Conservation (phyloP, 1,140 invertebrate genomes). For the Drosophila lini region DNA sequence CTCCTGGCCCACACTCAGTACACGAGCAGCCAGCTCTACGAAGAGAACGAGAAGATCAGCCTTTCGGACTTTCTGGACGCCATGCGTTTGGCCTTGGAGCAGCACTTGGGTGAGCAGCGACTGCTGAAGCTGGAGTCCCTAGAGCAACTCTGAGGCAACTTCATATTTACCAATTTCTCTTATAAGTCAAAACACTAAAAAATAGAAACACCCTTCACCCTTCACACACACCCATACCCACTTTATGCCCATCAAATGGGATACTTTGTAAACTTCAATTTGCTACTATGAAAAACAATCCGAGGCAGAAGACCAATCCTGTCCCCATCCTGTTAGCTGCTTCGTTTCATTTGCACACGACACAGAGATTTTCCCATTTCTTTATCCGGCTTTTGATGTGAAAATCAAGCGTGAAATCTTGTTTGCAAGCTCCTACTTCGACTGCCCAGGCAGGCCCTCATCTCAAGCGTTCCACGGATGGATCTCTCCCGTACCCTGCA, state of each 20-base stretch:
- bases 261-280: conserved; percentile 55
- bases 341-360: conserved; percentile 57
- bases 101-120: conserved; percentile 66
- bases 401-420: conserved; percentile 75
- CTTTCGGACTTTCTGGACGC: conserved; percentile 78
- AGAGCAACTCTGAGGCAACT: conserved; percentile 8
- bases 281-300: conserved; percentile 48
- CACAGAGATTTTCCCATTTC: conserved; percentile 46
- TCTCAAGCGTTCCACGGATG: background rate
- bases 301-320: conserved; percentile 8
- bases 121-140: conserved; percentile 46
- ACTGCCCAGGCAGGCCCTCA: conserved; percentile 6
- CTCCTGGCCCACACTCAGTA: conserved; percentile 91
- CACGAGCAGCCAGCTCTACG: conserved; percentile 56
- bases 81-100: conserved; percentile 70
- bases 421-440: conserved; percentile 43
- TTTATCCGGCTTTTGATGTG: conserved; percentile 64
- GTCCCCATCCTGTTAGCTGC: conserved; percentile 28
- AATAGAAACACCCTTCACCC: conserved; percentile 10
- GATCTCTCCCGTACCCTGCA: background rate
- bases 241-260: conserved; percentile 23
- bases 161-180: background rate
- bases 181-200: conserved; percentile 5
- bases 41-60: conserved; percentile 60
- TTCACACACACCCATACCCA: background rate